phyloP scores from a whole-genome alignment of 2,888 invertebrate genomes.

The Brenthis daphne region DNA sequence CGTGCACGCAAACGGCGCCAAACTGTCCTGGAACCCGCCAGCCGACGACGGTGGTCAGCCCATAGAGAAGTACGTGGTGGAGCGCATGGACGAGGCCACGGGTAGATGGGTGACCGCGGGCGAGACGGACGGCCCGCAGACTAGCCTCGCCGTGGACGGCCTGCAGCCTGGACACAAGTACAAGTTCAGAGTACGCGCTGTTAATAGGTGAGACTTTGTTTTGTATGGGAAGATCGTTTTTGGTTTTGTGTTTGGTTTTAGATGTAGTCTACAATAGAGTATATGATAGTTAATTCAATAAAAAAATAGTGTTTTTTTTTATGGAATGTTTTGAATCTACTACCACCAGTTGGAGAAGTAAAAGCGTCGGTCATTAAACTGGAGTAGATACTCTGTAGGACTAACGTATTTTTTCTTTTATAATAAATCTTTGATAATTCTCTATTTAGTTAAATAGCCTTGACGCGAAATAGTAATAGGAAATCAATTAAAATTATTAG shows the following conservation, averaged over 20 bases:
- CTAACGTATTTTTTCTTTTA: too few species aligned
- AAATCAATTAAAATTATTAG: too few species aligned
- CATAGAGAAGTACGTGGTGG: constrained; percentile 95
- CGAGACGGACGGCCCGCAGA: constrained; percentile 93
- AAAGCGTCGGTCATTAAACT: too few species aligned
- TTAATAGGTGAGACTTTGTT: constrained; percentile 85
- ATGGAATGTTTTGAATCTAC: neutral
- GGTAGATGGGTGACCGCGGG: constrained; percentile 97
- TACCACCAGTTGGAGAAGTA: too few species aligned
- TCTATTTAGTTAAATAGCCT: too few species aligned
- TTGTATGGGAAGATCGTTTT: neutral
- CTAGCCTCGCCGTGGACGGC: constrained; percentile 90
- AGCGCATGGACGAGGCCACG: constrained; percentile 96
- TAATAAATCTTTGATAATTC: too few species aligned
- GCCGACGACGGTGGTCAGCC: constrained; percentile 97
- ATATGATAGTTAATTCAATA: too few species aligned
- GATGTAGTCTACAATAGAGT: too few species aligned
- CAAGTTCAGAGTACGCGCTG: constrained; percentile 97
- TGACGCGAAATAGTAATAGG: too few species aligned
- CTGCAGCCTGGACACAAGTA: constrained; percentile 97
- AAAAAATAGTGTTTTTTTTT: too few species aligned
- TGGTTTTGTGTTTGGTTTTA: too few species aligned
- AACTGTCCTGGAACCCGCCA: constrained; percentile 95
- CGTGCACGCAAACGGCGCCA: constrained; percentile 94
- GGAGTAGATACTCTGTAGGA: too few species aligned